Conservation (phyloP, 2,797 vertebrate genomes). For the Artibeus lituratus region DNA sequence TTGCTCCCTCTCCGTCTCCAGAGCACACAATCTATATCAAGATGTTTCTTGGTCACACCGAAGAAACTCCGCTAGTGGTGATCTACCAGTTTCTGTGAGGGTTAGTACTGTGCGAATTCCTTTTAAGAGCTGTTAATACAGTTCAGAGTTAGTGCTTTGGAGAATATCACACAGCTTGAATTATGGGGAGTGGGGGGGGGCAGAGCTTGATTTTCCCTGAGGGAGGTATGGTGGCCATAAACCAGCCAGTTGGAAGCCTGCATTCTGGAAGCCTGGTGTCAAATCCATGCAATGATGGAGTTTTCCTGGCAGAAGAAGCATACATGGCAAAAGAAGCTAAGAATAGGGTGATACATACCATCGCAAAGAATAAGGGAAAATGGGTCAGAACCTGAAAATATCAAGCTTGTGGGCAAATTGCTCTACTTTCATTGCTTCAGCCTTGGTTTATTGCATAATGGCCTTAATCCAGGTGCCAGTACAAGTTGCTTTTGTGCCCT, state of each 20-base stretch:
- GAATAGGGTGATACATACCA: neutral
- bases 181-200: neutral
- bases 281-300: neutral
- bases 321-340: neutral
- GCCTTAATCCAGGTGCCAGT: neutral
- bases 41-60: neutral
- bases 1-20: neutral
- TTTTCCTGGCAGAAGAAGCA: slow-evolving; percentile 8
- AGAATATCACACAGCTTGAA: neutral
- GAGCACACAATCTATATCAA: neutral
- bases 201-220: neutral
- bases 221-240: neutral
- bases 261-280: neutral
- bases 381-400: neutral
- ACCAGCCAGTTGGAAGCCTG: neutral
- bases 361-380: neutral
- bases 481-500: neutral
- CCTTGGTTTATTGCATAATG: neutral
- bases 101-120: neutral
- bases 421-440: neutral
- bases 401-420: neutral
- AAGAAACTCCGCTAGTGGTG: neutral
- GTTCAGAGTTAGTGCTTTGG: neutral
- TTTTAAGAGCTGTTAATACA: neutral
- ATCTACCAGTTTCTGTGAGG: neutral